Evolutionary conservation across 2,113 vertebrate species (phyloP), one percentile per base, ranked within the genome.

Genomic region (Apodemus sylvaticus): DNA sequence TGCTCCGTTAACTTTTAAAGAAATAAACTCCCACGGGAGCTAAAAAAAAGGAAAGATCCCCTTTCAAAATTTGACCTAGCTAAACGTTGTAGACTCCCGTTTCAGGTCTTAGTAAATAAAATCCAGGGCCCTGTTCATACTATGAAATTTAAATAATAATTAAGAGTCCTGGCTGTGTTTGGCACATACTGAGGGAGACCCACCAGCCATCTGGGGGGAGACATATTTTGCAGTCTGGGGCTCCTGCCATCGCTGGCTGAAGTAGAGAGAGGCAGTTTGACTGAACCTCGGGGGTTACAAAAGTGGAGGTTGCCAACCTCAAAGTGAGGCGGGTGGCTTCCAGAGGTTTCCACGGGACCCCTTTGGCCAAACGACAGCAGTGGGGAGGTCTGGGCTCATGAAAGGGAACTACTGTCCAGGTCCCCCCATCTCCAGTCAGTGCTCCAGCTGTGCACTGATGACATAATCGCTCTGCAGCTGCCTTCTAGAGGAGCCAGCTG

Each of bases 141-240:
- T 85, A 82, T 83, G 36, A 70, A 86, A 91, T 58, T 93, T 78
- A 86, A 86, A 94, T 91, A 64, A 73, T 64, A 86, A 91, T 83
- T 73, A 94, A 83, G 36, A 42, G 36, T 7, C 36, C 48, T 4
- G 53, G 42, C 73, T 91, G 66, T 39, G 34, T 48, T 89, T 91
- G 89, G 66, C 58, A 45, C 13, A 16, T 39, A 12, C 51, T 53
- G 58, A 94, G 82, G 91, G 74, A 90, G 70, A 77, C 76, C 29
- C 60, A 58, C 19, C 92, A 91, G 51, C 8, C 1, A 0, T 89
- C 78, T 53, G 10, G 24, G 60, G 93, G 85, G n/a, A 78, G 93
- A 66, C n/a, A 34, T 58, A 22, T 70, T 78, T 24, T 53, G 31
- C n/a, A 26, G 48, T 70, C 55, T 94, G 16, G 45, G 62, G 48